A percentile compares a stretch with the other conserved stretches of the same genome.
Conservation (phyloP, 1,140 invertebrate species). For the Drosophila parvula region DNA sequence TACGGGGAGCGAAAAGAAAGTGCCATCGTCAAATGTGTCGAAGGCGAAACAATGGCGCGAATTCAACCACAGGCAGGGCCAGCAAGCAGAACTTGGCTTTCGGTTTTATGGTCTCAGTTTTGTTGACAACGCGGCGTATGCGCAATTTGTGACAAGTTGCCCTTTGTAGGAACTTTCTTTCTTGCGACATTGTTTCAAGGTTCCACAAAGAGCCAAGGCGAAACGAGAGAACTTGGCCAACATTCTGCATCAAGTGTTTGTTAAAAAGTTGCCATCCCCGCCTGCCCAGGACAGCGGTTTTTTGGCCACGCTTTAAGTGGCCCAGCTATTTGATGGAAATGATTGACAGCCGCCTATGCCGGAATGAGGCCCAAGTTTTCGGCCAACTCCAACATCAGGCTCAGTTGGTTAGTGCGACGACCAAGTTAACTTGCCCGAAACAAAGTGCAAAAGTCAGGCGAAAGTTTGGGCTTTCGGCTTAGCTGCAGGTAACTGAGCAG, state of each 20-base stretch:
- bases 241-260: constrained; percentile 54
- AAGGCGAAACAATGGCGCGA: constrained; percentile 56
- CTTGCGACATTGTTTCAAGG: constrained; percentile 59
- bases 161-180: constrained; percentile 57
- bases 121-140: constrained; percentile 56
- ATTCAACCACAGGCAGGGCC: constrained; percentile 27
- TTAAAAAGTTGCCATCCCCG: constrained; percentile 31
- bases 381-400: constrained; percentile 5
- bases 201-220: constrained; percentile 10
- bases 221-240: constrained; percentile 31
- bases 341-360: constrained; percentile 39
- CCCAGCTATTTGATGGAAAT: constrained; percentile 46
- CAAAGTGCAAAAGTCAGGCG: constrained; percentile 39
- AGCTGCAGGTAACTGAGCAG: constrained; percentile 35
- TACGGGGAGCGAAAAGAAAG: constrained; percentile 34
- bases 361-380: constrained; percentile 24
- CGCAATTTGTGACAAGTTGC: constrained; percentile 62
- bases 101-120: constrained; percentile 53
- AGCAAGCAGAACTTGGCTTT: constrained; percentile 44
- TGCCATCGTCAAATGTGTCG: constrained; percentile 55
- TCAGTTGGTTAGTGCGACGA: constrained; percentile 26
- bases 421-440: constrained; percentile 28
- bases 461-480: constrained; percentile 36
- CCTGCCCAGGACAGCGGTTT: constrained; percentile 18
- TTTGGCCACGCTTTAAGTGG: constrained; percentile 40